Percentiles rank a stretch among this genome's conserved stretches.
Conservation (phyloP, 2,888 invertebrate genomes). For the Iselma pallidipennis region DNA sequence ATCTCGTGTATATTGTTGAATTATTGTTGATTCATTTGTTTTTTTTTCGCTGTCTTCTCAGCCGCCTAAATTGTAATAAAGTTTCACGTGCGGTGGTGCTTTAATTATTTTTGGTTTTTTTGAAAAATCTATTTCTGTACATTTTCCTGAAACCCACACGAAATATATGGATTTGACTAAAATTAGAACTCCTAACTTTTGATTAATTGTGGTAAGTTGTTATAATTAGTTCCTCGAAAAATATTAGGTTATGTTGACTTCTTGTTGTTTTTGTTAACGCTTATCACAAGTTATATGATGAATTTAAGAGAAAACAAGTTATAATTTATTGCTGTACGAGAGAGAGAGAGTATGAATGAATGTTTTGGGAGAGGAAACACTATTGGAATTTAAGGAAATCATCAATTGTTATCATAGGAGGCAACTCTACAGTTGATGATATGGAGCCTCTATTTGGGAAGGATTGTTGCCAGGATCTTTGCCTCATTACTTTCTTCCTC, state of each 20-base stretch:
- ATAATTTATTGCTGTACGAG: no score
- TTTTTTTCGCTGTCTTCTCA: background rate
- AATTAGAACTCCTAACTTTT: background rate
- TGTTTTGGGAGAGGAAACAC: background rate
- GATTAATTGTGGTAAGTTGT: background rate
- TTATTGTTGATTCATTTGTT: background rate
- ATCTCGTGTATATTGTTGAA: background rate
- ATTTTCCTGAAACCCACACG: background rate
- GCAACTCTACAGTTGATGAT: background rate
- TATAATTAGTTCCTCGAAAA: background rate
- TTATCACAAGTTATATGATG: no score
- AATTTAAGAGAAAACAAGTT: background rate
- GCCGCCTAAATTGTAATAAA: background rate
- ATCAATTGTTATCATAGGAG: background rate
- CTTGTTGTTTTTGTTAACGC: background rate
- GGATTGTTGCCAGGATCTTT: background rate
- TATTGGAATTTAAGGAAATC: background rate
- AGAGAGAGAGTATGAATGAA: background rate
- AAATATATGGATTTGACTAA: background rate
- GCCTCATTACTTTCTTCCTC: background rate
- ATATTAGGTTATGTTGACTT: background rate
- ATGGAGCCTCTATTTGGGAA: background rate
- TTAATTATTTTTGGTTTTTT: no score
- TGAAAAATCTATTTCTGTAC: background rate
- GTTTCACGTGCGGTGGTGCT: background rate